Conservation (phyloP, 2,888 invertebrate genomes). For the Melanostoma mellinum region DNA sequence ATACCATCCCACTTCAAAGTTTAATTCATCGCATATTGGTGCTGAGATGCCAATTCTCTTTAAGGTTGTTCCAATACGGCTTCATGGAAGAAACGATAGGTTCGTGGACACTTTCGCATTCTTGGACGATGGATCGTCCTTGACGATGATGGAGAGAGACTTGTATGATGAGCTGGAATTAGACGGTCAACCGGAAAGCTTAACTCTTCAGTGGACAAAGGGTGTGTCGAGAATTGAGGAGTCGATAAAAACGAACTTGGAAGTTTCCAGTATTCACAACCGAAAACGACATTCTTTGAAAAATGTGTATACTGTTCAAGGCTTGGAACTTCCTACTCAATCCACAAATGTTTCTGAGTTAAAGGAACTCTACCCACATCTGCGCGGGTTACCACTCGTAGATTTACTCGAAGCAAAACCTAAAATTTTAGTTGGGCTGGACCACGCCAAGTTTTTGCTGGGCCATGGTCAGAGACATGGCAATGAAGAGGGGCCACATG, state of each 20-base stretch:
- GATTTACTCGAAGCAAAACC: constrained; percentile 8
- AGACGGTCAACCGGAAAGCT: background rate
- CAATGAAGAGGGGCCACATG: background rate
- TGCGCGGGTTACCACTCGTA: constrained; percentile 3
- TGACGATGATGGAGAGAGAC: constrained; percentile 6
- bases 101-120: background rate
- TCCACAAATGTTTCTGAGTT: background rate
- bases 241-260: background rate
- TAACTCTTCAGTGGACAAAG: background rate
- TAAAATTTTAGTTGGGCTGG: constrained; percentile 12
- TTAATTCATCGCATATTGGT: background rate
- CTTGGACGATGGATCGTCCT: background rate
- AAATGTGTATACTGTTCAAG: constrained; percentile 11
- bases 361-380: constrained; percentile 5
- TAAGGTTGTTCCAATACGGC: background rate
- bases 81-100: background rate
- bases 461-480: background rate
- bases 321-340: constrained; percentile 1
- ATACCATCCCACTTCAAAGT: background rate
- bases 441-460: constrained; percentile 8
- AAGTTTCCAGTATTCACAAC: constrained; percentile 2
- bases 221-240: constrained; percentile 1
- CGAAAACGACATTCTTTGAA: constrained; percentile 8
- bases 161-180: constrained; percentile 1
- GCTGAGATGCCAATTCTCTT: background rate